Evolutionary conservation across 2,888 invertebrate genomes (phyloP).

Genomic region (Enchytraeus crypticus): DNA sequence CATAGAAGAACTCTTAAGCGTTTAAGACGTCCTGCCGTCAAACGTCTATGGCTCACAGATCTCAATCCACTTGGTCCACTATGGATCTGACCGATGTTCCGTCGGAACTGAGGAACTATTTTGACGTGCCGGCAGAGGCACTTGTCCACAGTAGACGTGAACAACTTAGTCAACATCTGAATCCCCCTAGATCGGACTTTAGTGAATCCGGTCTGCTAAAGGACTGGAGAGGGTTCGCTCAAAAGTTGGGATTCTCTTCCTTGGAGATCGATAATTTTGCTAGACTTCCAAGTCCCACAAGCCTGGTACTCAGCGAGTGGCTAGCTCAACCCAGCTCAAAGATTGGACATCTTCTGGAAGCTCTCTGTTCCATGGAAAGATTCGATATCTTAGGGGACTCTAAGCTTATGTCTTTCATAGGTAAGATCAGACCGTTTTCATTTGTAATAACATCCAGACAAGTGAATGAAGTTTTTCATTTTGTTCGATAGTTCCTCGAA

Average conservation of each 20-base stretch:
- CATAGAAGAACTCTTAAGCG: too few species aligned
- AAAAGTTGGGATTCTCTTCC: constrained; percentile 1
- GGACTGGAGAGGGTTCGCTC: constrained; percentile 16
- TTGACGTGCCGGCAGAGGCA: not conserved
- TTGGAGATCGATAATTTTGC: constrained; percentile 12
- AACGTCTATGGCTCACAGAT: too few species aligned
- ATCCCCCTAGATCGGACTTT: constrained; percentile 6
- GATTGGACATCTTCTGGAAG: constrained; percentile 1
- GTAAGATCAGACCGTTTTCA: too few species aligned
- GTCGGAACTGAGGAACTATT: too few species aligned
- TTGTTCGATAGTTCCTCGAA: too few species aligned
- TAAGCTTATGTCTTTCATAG: not conserved
- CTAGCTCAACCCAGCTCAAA: not conserved
- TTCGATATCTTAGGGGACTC: constrained; percentile 9
- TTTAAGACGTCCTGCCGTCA: too few species aligned
- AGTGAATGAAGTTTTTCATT: too few species aligned
- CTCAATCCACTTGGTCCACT: too few species aligned
- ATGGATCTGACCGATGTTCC: too few species aligned
- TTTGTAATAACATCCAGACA: too few species aligned
- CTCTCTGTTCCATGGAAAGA: constrained; percentile 1
- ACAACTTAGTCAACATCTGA: constrained; percentile 7
- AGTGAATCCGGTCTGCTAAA: constrained; percentile 2
- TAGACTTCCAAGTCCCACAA: constrained; percentile 1
- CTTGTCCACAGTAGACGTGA: not conserved
- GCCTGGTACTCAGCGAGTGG: not conserved